phyloP scores from a whole-genome alignment of 2,113 vertebrate species.

The Orientallactaga bullata region DNA sequence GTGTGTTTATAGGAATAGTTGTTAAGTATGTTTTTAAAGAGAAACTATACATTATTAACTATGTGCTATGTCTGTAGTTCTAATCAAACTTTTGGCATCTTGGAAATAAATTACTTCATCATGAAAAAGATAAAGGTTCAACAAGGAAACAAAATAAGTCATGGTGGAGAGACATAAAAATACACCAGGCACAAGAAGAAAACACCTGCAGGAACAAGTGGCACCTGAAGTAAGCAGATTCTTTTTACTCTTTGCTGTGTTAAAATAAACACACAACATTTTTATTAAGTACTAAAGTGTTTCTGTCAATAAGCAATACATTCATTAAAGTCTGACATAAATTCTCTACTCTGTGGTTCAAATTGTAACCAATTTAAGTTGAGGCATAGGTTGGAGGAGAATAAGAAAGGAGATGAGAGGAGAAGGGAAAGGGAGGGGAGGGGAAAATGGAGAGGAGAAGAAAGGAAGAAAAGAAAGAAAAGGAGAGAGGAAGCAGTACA shows the following conservation, averaged over 20 bases:
- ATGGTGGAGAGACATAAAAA: not conserved
- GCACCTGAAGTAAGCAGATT: not conserved
- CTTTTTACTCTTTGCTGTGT: not conserved
- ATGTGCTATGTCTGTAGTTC: not conserved
- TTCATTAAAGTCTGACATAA: not conserved
- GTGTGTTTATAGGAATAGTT: not conserved
- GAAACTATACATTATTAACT: slow-evolving; percentile 49
- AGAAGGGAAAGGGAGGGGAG: accelerated
- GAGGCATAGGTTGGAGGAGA: too few relatives aligned
- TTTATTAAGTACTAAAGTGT: not conserved
- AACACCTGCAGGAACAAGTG: not conserved
- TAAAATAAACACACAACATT: not conserved
- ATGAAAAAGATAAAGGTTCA: slow-evolving; percentile 3
- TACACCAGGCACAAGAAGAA: not conserved
- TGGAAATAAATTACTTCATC: slow-evolving; percentile 27
- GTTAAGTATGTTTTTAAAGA: slow-evolving; percentile 66
- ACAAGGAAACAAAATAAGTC: slow-evolving; percentile 37
- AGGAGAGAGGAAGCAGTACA: not conserved
- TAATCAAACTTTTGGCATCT: slow-evolving; percentile 23
- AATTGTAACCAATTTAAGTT: not conserved
- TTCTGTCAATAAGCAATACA: not conserved
- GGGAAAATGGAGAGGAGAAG: accelerated
- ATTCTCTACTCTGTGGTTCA: not conserved
- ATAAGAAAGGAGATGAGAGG: too few relatives aligned
- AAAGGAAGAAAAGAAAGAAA: not conserved